phyloP scores from a whole-genome alignment of 2,797 vertebrate species.

The Benthosema pterotum region DNA sequence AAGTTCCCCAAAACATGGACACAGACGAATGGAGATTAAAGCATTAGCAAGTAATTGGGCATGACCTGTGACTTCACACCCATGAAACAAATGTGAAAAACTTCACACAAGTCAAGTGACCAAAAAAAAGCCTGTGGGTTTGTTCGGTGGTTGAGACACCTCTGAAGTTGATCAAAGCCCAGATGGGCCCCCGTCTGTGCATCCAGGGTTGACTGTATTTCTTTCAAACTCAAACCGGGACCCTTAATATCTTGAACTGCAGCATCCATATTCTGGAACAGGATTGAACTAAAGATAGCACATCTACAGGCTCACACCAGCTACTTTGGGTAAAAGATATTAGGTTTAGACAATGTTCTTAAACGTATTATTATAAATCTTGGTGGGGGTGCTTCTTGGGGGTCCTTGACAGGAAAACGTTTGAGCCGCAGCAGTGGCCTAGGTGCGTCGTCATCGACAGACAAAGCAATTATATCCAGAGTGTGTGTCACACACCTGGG shows the following conservation, averaged over 20 bases:
- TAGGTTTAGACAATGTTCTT: too few species aligned
- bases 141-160: conserved; percentile 14
- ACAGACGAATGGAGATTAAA: conserved; percentile 62
- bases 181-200: conserved; percentile 17
- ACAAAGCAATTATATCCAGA: conserved; percentile 43
- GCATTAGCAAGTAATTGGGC: conserved; percentile 29
- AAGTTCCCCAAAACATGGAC: conserved; percentile 56
- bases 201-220: not conserved
- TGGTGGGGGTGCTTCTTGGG: too few species aligned
- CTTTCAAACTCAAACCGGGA: not conserved
- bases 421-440: not conserved
- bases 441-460: conserved; percentile 36
- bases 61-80: conserved; percentile 26
- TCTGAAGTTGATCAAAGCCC: conserved; percentile 20
- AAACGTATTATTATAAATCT: too few species aligned
- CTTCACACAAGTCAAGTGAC: conserved; percentile 26
- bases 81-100: conserved; percentile 19
- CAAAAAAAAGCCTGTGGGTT: conserved; percentile 32
- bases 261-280: too few species aligned
- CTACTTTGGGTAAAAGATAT: too few species aligned
- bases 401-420: not conserved
- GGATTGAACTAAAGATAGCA: too few species aligned
- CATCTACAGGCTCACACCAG: too few species aligned
- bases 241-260: too few species aligned
- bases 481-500: conserved; percentile 32